Base-by-base conservation (phyloP, 2,888 invertebrate species). In the Clepsis dumicolana region DNA sequence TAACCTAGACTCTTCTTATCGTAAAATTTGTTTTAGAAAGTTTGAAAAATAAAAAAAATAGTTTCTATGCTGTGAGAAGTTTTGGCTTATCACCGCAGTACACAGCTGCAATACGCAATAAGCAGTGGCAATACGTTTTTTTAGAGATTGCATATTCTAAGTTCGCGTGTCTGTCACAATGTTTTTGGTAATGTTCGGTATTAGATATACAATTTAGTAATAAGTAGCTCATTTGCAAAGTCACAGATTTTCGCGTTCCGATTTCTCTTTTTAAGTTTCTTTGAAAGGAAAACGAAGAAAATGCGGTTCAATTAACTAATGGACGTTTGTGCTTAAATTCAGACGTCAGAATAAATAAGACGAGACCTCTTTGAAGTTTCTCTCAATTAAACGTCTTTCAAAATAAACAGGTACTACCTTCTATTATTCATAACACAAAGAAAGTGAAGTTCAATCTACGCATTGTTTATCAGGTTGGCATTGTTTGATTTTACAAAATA, bases 261-360 rank as follows among this genome's bases (percentile, higher is more conserved):
- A 64, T 64, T 63, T 53, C 52, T 57, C 52, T 53, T 35, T 63
- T 56, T 52, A 44, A 41, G 62, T 57, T 44, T 68, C 60, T 59
- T 71, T 70, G 69, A 50, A 72, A 62, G 57, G 61, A 70, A 66
- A 68, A 65, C 71, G 73, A 74, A 70, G 73, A 76, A 75, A 80
- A 72, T 74, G 75, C 67, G 74, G 70, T 72, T 74, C 76, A 77
- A 78, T 80, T 78, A 78, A 77, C 77, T 78, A 79, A 80, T 79
- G 76, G 77, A 75, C 72, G 71, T 75, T 72, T 69, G 73, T 74
- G 69, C 72, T 74, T 72, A 71, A 76, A 77, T 75, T 72, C 59
- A 73, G 64, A 73, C 70, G 70, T 72, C 66, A 60, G 27, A 73
- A 75, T 73, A 74, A 73, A 73, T 72, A 63, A 70, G 64, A 38